Evolutionary conservation across 2,888 invertebrate species (phyloP), one percentile per base, ranked within the genome.

Genomic region (Perizoma flavofasciatum): DNA sequence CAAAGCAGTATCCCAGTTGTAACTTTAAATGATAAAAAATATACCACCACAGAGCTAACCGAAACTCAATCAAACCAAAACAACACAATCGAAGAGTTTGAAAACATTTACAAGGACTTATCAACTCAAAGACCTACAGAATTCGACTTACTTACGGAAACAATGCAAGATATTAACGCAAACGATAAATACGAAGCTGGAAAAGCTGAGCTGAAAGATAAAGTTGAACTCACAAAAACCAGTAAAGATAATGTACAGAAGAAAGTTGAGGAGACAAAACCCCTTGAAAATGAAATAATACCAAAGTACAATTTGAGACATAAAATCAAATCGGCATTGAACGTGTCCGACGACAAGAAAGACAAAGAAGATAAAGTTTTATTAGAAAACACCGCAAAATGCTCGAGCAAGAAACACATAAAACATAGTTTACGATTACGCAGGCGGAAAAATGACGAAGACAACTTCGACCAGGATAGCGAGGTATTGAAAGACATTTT

Each of bases 11-110:
- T 57, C 41, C 5, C 11, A 40, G 49, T 22, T 37, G 34, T 55
- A 10, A 67, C 65, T 49, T 69, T 63, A 34, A 11, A 54, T 59
- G 5, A 46, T 44, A n/a, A 55, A 9, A 58, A 59, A 4, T 35
- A 58, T n/a, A 63, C 72, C 47, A 67, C 68, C 65, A 53, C 61
- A 9, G 70, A 69, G 52, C 64, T 59, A 11, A 66, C 64, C 47
- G 67, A 62, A 50, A 52, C 61, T 6, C 61, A 61, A 46, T 55
- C 54, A 4, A 61, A 54, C 44, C 53, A 69, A 11, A 72, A 83
- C 49, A 86, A 88, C 53, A 89, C 89, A 0, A 70, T 83, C 32
- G 86, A 87, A 37, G 83, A 82, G 55, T 92, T 90, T 55, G 91
- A 91, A 65, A 86, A 85, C 32, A 82, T 91, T 39, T 90, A 80